Evolutionary conservation across 1,140 invertebrate genomes (phyloP), one percentile per base, ranked within the genome.

Genomic region (Samia ricini): DNA sequence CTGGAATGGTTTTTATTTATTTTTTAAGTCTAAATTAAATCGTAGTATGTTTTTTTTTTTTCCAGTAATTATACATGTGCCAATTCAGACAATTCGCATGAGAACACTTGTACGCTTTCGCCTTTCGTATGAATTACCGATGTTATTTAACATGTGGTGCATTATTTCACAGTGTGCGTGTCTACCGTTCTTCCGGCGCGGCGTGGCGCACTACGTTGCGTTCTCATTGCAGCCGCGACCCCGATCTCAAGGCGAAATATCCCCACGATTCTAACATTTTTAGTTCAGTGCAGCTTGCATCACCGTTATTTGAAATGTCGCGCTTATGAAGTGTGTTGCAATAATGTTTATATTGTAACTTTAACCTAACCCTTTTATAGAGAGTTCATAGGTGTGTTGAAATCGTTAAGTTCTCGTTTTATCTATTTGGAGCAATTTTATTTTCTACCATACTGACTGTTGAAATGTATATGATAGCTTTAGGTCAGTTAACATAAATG

Each of bases 191-290:
- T 79, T 80, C 74, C 77, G 62, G 66, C 49, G 61, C 74, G 69
- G 62, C 49, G 61, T 73, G 69, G 62, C 73, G 75, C 70, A 77
- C 36, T 71, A 72, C 69, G 23, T 64, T 50, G 65, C 56, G 48
- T 57, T 61, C 48, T 48, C 60, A 49, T 62, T 56, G 61, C 57
- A 66, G 29, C 57, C 42, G 26, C 29, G 22, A 29, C 57, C 24
- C 49, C 33, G 20, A 26, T 65, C 74, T 68, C 64, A 76, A 83
- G 83, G 78, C 70, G 69, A 74, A 76, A 62, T 74, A 64, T 66
- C 68, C 63, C 66, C 85, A 89, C 82, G 83, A 87, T 73, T 84
- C 79, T 87, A 83, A 88, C 85, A 88, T 89, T 89, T 85, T 80
- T 83, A 79, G 79, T 69, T 76, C 76, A 68, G 61, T 56, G 52